phyloP scores from a whole-genome alignment of 2,113 vertebrate genomes.

The crab-eating macaque (Macaca fascicularis) region DNA sequence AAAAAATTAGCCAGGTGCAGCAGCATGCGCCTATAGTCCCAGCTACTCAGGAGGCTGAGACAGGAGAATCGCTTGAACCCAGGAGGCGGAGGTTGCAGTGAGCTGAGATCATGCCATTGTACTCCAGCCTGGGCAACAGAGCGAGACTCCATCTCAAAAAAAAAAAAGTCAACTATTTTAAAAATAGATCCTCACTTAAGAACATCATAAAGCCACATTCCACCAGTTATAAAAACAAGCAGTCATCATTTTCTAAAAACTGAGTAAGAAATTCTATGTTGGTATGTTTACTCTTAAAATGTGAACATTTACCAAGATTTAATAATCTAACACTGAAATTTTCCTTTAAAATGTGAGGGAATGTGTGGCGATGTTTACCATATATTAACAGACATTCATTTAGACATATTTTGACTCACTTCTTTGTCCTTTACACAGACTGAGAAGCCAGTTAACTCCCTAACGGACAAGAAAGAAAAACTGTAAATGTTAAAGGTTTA shows the following conservation, averaged over 20 bases:
- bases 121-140: no score
- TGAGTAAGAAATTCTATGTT: background rate
- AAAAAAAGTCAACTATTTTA: slow-evolving; percentile 1
- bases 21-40: no score
- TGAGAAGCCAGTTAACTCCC: slow-evolving; percentile 69
- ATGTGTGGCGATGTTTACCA: slow-evolving; percentile 55
- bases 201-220: slow-evolving; percentile 12
- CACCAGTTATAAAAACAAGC: slow-evolving; percentile 22
- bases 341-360: slow-evolving; percentile 56
- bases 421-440: slow-evolving; percentile 66
- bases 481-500: slow-evolving; percentile 47
- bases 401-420: slow-evolving; percentile 62
- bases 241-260: slow-evolving; percentile 34
- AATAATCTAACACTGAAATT: slow-evolving; percentile 56
- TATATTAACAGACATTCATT: slow-evolving; percentile 55
- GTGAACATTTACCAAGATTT: slow-evolving; percentile 1
- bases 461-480: slow-evolving; percentile 68
- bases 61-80: no score
- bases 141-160: no score
- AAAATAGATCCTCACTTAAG: slow-evolving; percentile 31
- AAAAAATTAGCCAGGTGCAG: no score
- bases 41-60: no score
- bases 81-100: no score
- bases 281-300: slow-evolving; percentile 26
- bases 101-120: no score